These are phyloP conservation scores for Apeltes quadracus DNA, from an alignment of 2,113 vertebrate genomes.

Conservation along the genomic window DNA sequence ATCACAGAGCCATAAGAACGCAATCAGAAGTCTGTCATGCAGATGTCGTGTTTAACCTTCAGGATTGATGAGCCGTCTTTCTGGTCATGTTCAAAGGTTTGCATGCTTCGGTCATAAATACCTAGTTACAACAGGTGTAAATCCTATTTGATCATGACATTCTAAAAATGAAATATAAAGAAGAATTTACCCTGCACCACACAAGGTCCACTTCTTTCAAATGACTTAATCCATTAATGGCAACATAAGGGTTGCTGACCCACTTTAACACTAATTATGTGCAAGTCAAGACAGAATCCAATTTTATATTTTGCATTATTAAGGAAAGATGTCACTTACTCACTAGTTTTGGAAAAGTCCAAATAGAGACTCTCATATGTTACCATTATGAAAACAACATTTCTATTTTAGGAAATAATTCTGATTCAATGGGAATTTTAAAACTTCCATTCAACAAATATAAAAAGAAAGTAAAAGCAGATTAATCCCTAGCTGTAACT, in stretches of 20 bases:
- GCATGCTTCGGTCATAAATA: constrained; percentile 17
- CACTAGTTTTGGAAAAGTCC: neutral
- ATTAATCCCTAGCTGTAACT: neutral
- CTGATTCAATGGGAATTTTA: neutral
- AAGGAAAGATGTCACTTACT: constrained; percentile 13
- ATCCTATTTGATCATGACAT: neutral
- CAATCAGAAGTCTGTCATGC: constrained; percentile 37
- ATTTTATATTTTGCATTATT: constrained; percentile 67
- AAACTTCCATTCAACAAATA: neutral
- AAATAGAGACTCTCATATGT: neutral
- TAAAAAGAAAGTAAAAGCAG: neutral
- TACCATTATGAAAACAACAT: neutral
- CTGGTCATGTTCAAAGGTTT: constrained; percentile 34
- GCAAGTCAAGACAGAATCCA: constrained; percentile 66
- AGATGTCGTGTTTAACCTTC: constrained; percentile 48
- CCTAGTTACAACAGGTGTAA: constrained; percentile 5
- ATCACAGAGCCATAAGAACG: constrained; percentile 56
- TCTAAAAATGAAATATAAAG: constrained; percentile 14
- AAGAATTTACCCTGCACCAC: constrained; percentile 13
- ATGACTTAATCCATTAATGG: constrained; percentile 64
- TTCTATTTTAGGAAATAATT: neutral
- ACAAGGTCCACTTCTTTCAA: constrained; percentile 50
- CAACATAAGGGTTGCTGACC: constrained; percentile 55
- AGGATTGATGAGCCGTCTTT: constrained; percentile 47
- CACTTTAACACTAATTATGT: constrained; percentile 50